A percentile compares a stretch with the other conserved stretches of the same genome.
phyloP scores from a whole-genome alignment of 2,113 vertebrate genomes.

The Castor canadensis region DNA sequence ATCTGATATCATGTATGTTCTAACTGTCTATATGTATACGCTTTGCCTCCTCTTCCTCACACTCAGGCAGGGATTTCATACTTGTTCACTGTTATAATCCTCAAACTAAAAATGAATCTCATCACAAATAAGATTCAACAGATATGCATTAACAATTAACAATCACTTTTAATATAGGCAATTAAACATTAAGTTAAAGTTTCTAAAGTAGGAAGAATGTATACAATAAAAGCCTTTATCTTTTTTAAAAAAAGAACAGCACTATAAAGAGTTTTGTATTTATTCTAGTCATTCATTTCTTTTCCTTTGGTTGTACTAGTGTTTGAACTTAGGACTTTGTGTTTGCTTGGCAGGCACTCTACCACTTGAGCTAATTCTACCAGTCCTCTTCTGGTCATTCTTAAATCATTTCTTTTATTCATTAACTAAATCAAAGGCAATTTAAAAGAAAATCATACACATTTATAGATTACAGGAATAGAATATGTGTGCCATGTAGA shows the following conservation, averaged over 20 bases:
- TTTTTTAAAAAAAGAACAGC: neutral
- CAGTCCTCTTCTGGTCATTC: no score
- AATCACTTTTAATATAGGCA: neutral
- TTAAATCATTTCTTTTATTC: neutral
- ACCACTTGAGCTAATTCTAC: no score
- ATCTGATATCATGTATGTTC: neutral
- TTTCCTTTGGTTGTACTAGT: no score
- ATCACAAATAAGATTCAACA: neutral
- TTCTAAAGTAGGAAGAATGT: neutral
- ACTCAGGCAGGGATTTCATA: neutral
- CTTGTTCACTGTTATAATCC: rapidly evolving
- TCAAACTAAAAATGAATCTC: neutral
- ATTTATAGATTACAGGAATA: neutral
- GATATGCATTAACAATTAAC: neutral
- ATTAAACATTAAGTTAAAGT: neutral
- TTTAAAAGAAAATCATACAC: neutral
- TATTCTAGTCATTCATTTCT: no score
- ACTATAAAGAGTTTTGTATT: neutral
- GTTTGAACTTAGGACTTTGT: no score
- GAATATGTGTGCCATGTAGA: neutral
- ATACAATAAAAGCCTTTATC: neutral
- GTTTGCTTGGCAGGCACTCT: no score
- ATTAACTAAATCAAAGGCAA: neutral
- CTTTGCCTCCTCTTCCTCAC: neutral
- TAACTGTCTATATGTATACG: neutral